Base-by-base conservation (phyloP, 2,113 vertebrate species). In the Sylvilagus bachmani region DNA sequence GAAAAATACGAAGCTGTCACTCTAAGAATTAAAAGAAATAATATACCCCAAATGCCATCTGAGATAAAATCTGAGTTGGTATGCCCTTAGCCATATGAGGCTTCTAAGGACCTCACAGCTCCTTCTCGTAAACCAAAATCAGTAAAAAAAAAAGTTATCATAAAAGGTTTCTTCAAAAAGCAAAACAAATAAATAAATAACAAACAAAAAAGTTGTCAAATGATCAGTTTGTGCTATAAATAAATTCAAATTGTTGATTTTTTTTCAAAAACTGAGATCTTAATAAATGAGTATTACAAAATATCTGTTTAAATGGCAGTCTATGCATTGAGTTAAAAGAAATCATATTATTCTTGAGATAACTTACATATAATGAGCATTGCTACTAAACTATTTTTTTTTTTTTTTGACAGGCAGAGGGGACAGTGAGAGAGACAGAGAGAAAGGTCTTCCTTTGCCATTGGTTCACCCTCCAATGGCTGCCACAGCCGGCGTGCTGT, bases 21-120 rank as follows among this genome's bases (percentile, higher is more conserved):
- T 73, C 79, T 91, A 92, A 83, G 27, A 93, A 92, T 70, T 94
- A 86, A 92, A 93, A 90, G 62, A 81, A 67, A 88, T 24, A 89
- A 84, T 77, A 87, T 53, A 71, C 14, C 17, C 31, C 31, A 95
- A 96, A 87, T 79, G 31, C 5, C 69, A 96, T 24, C 55, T 79
- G 89, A 70, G 29, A 90, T 67, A 81, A 91, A 86, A 92, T 91
- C 21, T 82, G 31, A 77, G 53, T 91, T 85, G 91, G 16, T 93
- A 51, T 31, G 33, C n/a, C 29, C 55, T 92, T 93, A 70, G 36
- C 24, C 33, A 93, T 27, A 69, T 55, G 33, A 94, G 33, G 69
- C 33, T 85, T 69, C 8, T 36, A 96, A 86, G 25, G 21, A 90
- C 66, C 64, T 75, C 85, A 87, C 29, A 61, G 84, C 8, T 84